phyloP scores from a whole-genome alignment of 2,888 invertebrate genomes.

The Agapostemon virescens region DNA sequence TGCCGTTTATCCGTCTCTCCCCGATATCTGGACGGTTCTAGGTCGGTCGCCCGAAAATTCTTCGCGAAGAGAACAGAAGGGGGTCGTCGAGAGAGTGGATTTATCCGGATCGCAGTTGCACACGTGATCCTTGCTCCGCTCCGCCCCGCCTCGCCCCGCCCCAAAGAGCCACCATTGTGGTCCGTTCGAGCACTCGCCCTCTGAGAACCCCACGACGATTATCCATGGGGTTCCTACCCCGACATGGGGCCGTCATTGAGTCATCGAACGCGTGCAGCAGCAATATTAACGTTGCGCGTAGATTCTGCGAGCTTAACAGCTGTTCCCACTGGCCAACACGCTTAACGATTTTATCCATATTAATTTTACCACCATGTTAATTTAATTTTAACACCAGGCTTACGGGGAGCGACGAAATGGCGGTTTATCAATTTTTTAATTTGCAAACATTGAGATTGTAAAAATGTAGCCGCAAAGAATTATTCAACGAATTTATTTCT shows the following conservation, averaged over 20 bases:
- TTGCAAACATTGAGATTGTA: no score
- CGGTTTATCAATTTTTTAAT: no score
- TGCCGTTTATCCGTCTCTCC: not conserved
- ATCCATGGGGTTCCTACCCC: conserved; percentile 35
- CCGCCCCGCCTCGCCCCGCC: no score
- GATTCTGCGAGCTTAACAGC: not conserved
- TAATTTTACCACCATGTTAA: no score
- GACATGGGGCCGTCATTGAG: conserved; percentile 56
- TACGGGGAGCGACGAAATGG: no score
- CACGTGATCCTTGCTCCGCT: conserved; percentile 41
- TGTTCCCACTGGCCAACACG: not conserved
- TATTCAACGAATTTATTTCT: no score
- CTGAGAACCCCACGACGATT: conserved; percentile 48
- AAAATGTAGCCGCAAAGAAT: no score
- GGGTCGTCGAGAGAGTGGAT: conserved; percentile 47
- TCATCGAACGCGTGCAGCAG: conserved; percentile 56
- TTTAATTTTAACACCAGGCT: no score
- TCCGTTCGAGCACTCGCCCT: conserved; percentile 14
- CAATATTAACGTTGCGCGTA: conserved; percentile 35
- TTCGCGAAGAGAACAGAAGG: conserved; percentile 23
- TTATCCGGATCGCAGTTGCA: conserved; percentile 49
- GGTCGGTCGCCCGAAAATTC: not conserved
- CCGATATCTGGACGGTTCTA: not conserved
- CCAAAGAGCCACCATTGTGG: not conserved
- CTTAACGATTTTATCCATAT: no score